Evolutionary conservation across 2,888 invertebrate species (phyloP).

Genomic region (Trissonchulus latispiculum): DNA sequence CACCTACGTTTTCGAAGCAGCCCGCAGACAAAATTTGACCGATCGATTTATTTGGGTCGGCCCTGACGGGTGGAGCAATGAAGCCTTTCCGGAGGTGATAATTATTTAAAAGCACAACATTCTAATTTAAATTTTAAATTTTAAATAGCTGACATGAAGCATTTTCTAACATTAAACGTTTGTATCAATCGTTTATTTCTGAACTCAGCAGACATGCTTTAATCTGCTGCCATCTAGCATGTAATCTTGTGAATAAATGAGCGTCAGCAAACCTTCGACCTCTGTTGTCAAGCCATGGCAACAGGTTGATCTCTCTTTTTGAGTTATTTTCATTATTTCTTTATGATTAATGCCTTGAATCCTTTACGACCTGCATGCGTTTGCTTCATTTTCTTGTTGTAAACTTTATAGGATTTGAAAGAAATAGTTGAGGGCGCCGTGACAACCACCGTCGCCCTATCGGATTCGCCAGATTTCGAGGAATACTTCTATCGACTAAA

Average conservation of each 20-base stretch:
- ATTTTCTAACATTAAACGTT: background rate
- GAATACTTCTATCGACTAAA: constrained; percentile 3
- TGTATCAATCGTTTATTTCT: too few species aligned
- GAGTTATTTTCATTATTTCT: too few species aligned
- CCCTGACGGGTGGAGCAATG: constrained; percentile 16
- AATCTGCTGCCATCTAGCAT: too few species aligned
- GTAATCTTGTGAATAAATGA: too few species aligned
- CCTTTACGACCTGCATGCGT: too few species aligned
- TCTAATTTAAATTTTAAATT: background rate
- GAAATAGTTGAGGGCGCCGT: background rate
- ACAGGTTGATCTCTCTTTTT: too few species aligned
- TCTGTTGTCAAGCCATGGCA: too few species aligned
- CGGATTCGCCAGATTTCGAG: background rate
- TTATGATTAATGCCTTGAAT: too few species aligned
- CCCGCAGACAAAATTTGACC: background rate
- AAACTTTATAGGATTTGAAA: too few species aligned
- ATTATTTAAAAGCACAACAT: background rate
- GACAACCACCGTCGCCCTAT: background rate
- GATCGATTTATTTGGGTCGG: constrained; percentile 17
- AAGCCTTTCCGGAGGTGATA: constrained; percentile 8
- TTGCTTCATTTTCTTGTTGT: too few species aligned
- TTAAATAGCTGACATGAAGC: background rate
- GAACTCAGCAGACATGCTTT: too few species aligned
- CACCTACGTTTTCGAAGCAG: background rate
- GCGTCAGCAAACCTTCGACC: too few species aligned